Conservation (phyloP, 2,113 vertebrate genomes). For the Cathartes aura region DNA sequence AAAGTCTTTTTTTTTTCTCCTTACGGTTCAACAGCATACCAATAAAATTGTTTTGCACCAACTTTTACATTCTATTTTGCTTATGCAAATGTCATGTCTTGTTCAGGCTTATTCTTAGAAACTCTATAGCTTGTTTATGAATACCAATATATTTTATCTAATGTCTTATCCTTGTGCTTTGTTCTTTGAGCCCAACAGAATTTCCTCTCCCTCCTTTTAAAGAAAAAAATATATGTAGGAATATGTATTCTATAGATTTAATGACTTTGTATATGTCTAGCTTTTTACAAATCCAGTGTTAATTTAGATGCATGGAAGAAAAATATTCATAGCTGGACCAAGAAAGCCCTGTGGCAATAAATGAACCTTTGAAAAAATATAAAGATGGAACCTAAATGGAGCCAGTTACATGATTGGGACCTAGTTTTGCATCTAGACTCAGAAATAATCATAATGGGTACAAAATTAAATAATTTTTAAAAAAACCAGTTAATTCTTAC, state of each 20-base stretch:
- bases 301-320: neutral
- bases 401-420: neutral
- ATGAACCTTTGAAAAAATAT: neutral
- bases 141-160: neutral
- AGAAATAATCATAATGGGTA: neutral
- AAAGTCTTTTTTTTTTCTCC: neutral
- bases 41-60: neutral
- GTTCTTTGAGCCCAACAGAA: neutral
- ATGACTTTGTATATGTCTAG: neutral
- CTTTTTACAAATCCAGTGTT: neutral
- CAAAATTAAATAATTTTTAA: neutral
- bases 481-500: neutral
- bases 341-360: neutral
- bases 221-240: neutral
- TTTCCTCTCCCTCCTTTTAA: neutral
- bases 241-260: neutral
- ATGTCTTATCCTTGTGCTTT: neutral
- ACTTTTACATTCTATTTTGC: neutral
- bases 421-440: neutral
- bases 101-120: constrained; percentile 1
- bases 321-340: neutral
- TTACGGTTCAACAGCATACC: neutral
- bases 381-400: neutral
- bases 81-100: neutral
- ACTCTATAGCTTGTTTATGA: neutral